These are phyloP conservation scores for Varanus salvator DNA, from an alignment of 2,113 vertebrate species.

Conservation along the genomic window DNA sequence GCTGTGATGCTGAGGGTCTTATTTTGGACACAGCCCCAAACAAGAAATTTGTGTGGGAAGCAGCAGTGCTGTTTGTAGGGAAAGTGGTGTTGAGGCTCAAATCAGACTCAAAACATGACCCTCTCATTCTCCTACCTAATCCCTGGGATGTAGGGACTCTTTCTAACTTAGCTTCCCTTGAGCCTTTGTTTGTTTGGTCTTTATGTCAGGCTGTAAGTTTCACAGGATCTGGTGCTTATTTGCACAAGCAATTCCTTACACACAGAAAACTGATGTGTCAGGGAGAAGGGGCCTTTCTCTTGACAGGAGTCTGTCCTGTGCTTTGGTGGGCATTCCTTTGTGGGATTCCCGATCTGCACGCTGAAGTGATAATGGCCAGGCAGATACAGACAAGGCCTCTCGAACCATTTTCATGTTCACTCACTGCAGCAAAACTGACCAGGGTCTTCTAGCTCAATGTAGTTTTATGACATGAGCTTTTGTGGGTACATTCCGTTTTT, in stretches of 20 bases:
- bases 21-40: slow-evolving; percentile 7
- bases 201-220: not conserved
- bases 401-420: no score
- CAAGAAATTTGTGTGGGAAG: not conserved
- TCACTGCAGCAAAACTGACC: no score
- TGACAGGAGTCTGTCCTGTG: not conserved
- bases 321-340: not conserved
- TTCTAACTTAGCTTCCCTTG: not conserved
- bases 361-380: not conserved
- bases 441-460: no score
- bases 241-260: not conserved
- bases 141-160: not conserved
- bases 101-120: not conserved
- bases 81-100: not conserved
- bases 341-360: not conserved
- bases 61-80: not conserved
- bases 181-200: not conserved
- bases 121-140: not conserved
- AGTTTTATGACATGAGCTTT: no score
- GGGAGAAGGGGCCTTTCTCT: not conserved
- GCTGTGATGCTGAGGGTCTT: slow-evolving; percentile 27
- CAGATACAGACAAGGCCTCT: not conserved
- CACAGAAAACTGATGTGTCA: not conserved
- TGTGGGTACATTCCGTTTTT: no score
- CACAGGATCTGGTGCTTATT: not conserved